Evolutionary conservation across 2,113 vertebrate species (phyloP), one percentile per base, ranked within the genome.

Genomic region (Fulica atra): DNA sequence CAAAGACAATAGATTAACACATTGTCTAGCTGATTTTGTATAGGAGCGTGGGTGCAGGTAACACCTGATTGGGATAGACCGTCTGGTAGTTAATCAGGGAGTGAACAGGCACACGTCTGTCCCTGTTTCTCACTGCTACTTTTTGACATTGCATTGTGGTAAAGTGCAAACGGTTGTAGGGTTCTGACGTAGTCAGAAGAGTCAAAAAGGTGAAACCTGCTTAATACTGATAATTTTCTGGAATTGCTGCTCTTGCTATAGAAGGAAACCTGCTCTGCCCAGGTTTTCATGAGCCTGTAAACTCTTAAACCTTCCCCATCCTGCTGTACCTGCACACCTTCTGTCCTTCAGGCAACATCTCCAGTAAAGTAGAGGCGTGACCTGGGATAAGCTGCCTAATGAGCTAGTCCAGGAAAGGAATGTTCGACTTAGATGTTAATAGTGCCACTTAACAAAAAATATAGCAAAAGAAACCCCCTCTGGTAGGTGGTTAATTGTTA

Each of bases 21-120:
- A 95, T 96, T 97, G 95, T 95, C 95, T 94, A 3, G 11, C 94
- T 97, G 96, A 97, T 97, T 97, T 96, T 89, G 87, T 78, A 16
- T 35, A 17, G 92, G 83, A 79, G 89, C 1, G 2, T 86, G 83
- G 92, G 83, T 94, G 68, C 72, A 38, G 63, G 74, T 94, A 80
- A 84, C 77, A 87, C 59, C 72, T 96, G 95, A 95, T 54, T 85
- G 91, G 84, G 86, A 69, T 84, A 69, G 72, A 48, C 31, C 4
- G 29, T 35, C 88, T 84, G 83, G 60, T 65, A 44, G 76, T 65
- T 96, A 92, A 97, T 96, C 94, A 91, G 88, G 63, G 35, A 82
- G 35, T 9, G 86, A 93, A 40, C n/a, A 97, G 79, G 56, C 17
- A 1, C 13, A 8, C 46, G 29, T 61, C 94, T 92, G 76, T 57